Conservation (phyloP, 2,888 invertebrate genomes). For the Fissipunctia ypsillon region DNA sequence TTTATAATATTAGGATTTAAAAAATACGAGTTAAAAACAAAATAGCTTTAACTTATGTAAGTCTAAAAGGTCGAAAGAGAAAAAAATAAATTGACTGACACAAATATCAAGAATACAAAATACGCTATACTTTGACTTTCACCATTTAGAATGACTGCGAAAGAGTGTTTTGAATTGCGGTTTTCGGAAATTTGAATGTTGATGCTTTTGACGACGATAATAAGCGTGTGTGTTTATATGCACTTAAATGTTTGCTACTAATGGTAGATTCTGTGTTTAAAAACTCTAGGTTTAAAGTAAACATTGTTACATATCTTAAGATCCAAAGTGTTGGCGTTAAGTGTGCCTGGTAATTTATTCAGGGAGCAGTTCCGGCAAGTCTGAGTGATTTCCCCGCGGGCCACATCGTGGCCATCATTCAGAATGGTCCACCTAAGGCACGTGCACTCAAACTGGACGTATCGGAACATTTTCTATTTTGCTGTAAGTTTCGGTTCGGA, state of each 20-base stretch:
- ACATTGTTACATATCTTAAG: slow-evolving; percentile 28
- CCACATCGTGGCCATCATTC: slow-evolving; percentile 43
- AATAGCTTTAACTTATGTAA: too few species aligned
- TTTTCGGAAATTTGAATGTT: too few species aligned
- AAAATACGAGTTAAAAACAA: too few species aligned
- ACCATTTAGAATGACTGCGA: too few species aligned
- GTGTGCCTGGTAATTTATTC: slow-evolving; percentile 58
- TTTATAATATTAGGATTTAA: too few species aligned
- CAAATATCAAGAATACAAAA: too few species aligned
- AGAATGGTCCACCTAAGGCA: slow-evolving; percentile 31
- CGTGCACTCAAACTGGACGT: slow-evolving; percentile 29
- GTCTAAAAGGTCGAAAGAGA: too few species aligned
- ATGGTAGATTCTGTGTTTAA: not conserved
- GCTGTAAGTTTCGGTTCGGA: not conserved
- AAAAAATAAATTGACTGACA: too few species aligned
- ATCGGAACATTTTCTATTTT: slow-evolving; percentile 17
- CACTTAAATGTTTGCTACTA: not conserved
- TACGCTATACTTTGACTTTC: too few species aligned
- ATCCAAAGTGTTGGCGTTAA: slow-evolving; percentile 51
- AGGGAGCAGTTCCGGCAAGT: slow-evolving; percentile 35
- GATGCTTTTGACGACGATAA: not conserved
- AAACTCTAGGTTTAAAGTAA: not conserved
- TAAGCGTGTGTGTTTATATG: too few species aligned
- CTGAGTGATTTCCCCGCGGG: slow-evolving; percentile 57
- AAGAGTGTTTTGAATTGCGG: too few species aligned